These are phyloP conservation scores for Pollenia labialis DNA, from an alignment of 2,888 invertebrate species.

Conservation along the genomic window DNA sequence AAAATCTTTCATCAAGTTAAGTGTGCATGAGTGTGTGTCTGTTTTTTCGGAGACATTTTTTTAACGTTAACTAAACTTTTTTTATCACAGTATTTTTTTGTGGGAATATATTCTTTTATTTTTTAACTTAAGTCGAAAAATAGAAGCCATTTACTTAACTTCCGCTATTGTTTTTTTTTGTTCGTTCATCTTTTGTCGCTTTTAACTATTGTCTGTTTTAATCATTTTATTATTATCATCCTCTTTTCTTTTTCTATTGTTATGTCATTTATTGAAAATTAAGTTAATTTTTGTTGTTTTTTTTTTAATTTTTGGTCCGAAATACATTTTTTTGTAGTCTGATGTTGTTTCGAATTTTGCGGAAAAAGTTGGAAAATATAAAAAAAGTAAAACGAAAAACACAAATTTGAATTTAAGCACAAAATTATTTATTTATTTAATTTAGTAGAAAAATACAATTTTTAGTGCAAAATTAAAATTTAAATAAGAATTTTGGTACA, in stretches of 20 bases:
- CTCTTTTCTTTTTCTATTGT: background rate
- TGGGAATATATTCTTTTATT: slow-evolving; percentile 6
- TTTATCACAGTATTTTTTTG: background rate
- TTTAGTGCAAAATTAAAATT: too few species aligned
- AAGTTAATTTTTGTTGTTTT: background rate
- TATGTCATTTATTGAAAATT: slow-evolving; percentile 1
- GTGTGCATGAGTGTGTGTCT: background rate
- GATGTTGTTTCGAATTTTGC: background rate
- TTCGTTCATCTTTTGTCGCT: slow-evolving; percentile 40
- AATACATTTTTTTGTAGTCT: background rate
- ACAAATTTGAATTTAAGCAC: too few species aligned
- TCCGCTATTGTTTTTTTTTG: slow-evolving; percentile 53
- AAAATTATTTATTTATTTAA: too few species aligned
- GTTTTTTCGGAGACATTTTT: slow-evolving; percentile 24
- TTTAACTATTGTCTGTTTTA: slow-evolving; percentile 57
- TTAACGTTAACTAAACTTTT: background rate
- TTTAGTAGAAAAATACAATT: too few species aligned
- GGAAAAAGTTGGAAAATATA: background rate
- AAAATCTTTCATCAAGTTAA: slow-evolving; percentile 20
- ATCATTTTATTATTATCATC: slow-evolving; percentile 64
- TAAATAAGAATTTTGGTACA: too few species aligned
- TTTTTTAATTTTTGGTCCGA: background rate
- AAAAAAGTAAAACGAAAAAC: too few species aligned
- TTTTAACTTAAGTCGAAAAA: slow-evolving; percentile 49
- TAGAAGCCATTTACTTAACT: slow-evolving; percentile 68